These are phyloP conservation scores for Trypoxylus dichotomus DNA, from an alignment of 1,140 invertebrate species.

Conservation along the genomic window DNA sequence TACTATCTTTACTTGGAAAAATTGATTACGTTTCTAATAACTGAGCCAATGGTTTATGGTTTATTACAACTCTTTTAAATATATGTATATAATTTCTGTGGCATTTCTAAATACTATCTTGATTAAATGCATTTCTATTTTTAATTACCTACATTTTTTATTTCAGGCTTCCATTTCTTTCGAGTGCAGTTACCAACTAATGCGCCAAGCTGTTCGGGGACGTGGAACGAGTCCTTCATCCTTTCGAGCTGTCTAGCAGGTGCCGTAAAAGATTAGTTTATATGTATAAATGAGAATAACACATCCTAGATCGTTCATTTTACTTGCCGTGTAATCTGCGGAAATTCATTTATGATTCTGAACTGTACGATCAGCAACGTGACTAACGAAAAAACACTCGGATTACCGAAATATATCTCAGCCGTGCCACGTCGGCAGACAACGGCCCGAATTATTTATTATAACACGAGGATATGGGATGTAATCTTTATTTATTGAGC, in stretches of 20 bases:
- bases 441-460: constrained; percentile 6
- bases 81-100: too few species aligned
- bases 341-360: neutral
- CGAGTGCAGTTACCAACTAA: constrained; percentile 46
- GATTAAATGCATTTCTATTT: neutral
- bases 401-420: constrained; percentile 18
- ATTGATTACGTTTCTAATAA: neutral
- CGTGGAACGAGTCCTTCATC: constrained; percentile 54
- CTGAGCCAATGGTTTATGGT: too few species aligned
- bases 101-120: too few species aligned
- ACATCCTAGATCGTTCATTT: too few species aligned
- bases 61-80: too few species aligned
- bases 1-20: neutral
- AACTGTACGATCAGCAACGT: neutral
- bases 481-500: neutral
- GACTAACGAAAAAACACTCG: constrained; percentile 22
- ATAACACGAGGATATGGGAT: neutral
- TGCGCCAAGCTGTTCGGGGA: constrained; percentile 56
- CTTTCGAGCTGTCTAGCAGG: constrained; percentile 55
- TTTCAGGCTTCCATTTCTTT: constrained; percentile 50
- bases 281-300: too few species aligned
- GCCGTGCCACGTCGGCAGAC: neutral
- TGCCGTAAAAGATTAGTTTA: constrained; percentile 27
- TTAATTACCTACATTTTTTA: constrained; percentile 33
- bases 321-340: neutral